Conservation (phyloP, 2,888 invertebrate genomes). For the Encarsia formosa region DNA sequence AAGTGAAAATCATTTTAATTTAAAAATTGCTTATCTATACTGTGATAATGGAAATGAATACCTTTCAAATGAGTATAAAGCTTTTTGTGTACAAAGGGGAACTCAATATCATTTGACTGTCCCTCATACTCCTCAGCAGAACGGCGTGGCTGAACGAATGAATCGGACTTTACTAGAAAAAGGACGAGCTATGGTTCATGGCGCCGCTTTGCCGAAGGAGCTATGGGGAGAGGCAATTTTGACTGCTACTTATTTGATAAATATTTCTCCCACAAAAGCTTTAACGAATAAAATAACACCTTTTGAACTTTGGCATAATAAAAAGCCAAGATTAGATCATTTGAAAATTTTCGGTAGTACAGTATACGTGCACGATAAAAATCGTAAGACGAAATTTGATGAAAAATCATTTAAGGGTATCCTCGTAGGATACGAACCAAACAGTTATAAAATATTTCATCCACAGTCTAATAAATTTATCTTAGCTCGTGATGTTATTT, state of each 20-base stretch:
- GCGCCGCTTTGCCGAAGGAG: neutral
- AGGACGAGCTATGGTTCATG: slow-evolving; percentile 15
- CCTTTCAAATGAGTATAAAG: neutral
- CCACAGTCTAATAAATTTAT: no score
- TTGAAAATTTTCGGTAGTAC: neutral
- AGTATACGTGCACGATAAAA: neutral
- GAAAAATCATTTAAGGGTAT: no score
- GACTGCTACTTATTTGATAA: neutral
- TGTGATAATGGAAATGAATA: slow-evolving; percentile 11
- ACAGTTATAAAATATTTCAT: no score
- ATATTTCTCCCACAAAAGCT: neutral
- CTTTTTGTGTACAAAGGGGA: slow-evolving; percentile 25
- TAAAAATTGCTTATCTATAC: neutral
- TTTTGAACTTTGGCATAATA: neutral
- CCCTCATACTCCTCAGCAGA: slow-evolving; percentile 19
- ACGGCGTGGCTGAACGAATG: slow-evolving; percentile 18
- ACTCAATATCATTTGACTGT: slow-evolving; percentile 21
- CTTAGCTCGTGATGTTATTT: no score
- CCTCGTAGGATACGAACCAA: no score
- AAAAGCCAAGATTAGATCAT: neutral
- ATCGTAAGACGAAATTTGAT: no score
- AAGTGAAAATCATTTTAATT: neutral
- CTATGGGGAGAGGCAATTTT: slow-evolving; percentile 14
- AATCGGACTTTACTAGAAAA: slow-evolving; percentile 23
- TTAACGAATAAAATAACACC: neutral